Conservation (phyloP, 2,113 vertebrate genomes). For the Clinocottus analis region DNA sequence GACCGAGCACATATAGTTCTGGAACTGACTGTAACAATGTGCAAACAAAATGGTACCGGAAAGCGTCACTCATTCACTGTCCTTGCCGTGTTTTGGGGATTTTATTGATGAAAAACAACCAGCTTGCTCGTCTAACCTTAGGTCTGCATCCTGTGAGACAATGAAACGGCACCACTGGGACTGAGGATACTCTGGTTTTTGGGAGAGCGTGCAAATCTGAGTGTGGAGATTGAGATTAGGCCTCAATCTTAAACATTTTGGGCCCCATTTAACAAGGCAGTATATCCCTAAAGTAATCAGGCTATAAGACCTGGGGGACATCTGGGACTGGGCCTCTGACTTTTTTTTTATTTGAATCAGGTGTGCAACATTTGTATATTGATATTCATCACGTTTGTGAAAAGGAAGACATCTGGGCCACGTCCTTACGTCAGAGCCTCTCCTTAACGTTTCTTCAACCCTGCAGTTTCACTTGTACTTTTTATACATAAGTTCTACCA, state of each 20-base stretch:
- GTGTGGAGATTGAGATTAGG: no score
- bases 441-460: conserved; percentile 10
- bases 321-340: not conserved
- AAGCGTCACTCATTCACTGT: not conserved
- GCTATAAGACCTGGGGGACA: no score
- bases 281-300: no score
- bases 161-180: conserved; percentile 16
- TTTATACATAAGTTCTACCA: conserved; percentile 27
- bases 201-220: no score
- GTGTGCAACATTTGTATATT: conserved; percentile 28
- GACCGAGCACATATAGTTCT: not conserved
- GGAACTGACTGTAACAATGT: not conserved
- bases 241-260: no score
- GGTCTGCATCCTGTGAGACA: not conserved
- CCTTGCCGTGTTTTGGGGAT: not conserved
- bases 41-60: no score
- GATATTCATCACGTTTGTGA: conserved; percentile 35
- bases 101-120: not conserved
- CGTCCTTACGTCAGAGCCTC: conserved; percentile 31
- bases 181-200: conserved; percentile 15
- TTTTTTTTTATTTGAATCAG: conserved; percentile 55
- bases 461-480: conserved; percentile 45
- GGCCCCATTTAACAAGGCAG: no score
- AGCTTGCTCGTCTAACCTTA: not conserved
- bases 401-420: conserved; percentile 10